These are phyloP conservation scores for Hypotaenidia philippensis DNA, from an alignment of 2,797 vertebrate genomes.

Conservation along the genomic window DNA sequence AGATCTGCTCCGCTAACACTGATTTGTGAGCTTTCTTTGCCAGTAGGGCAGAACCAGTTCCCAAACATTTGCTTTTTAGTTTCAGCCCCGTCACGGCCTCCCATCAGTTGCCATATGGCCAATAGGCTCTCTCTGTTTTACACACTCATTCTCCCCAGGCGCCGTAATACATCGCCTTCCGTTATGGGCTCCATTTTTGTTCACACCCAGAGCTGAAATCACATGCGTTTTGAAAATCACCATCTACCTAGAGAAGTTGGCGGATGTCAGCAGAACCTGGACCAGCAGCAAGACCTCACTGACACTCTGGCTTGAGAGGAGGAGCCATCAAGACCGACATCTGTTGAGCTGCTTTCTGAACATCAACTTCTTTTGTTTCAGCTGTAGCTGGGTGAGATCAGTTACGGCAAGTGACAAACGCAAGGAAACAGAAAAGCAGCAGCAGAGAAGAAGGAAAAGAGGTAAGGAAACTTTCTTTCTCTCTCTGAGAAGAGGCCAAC, in stretches of 20 bases:
- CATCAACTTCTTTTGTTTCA: constrained; percentile 16
- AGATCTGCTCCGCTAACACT: background rate
- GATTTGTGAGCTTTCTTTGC: background rate
- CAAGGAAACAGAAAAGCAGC: constrained; percentile 9
- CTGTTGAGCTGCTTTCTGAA: constrained; percentile 33
- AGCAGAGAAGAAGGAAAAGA: background rate
- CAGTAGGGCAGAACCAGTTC: background rate
- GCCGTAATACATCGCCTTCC: background rate
- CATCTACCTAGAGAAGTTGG: background rate
- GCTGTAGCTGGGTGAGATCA: constrained; percentile 29
- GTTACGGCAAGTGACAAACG: constrained; percentile 33
- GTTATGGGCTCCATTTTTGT: background rate
- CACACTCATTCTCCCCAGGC: background rate
- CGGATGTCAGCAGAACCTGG: background rate
- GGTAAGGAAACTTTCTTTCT: constrained; percentile 59
- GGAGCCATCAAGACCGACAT: constrained; percentile 13
- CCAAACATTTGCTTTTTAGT: background rate
- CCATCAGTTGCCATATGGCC: background rate
- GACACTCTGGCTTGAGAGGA: background rate
- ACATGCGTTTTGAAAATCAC: background rate
- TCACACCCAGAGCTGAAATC: background rate
- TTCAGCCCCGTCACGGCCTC: background rate
- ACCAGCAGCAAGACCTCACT: background rate
- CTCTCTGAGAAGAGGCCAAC: background rate
- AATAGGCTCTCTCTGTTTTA: constrained; percentile 1